Base-by-base conservation (phyloP, 2,888 invertebrate species). In the Prenolepis imparis region DNA sequence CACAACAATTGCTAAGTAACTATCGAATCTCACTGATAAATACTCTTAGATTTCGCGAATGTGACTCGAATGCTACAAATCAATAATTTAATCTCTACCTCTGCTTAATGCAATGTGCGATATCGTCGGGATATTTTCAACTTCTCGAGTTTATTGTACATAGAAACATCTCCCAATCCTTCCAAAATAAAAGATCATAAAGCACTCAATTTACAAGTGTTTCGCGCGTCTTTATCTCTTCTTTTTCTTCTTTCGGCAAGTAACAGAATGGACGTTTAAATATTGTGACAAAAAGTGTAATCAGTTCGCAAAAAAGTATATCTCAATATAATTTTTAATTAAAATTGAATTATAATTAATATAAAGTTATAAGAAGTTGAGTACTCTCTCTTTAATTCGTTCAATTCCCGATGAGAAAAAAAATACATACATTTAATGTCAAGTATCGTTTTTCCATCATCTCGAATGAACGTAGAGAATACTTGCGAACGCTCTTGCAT, bases 111-210 rank as follows among this genome's bases (percentile, higher is more conserved):
- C 32, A 61, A 15, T 28, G 36, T 36, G 36, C 5, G 4, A 6
- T 61, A 52, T 0, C 52, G 8, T 52, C 52, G 52, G 52, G 52
- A 52, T 52, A 52, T 52, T 52, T 52, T 52, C 52, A 52, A 52
- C 84, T 84, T 86, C 86, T 86, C 89, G 87, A 78, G 87, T 91
- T 89, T 91, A 91, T 91, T 91, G 90, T 93, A 92, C 89, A 91
- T 85, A 89, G 82, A 44, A 67, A 86, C 67, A 18, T 21, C 21
- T 78, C 66, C 70, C 82, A 52, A 78, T 73, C 68, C 72, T 77
- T 86, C 83, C 36, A 66, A 73, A 80, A 80, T 86, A 83, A 72
- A 82, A 74, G 73, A 67, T 61, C 73, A 63, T 82, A 64, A 84
- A 73, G 70, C 24, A 74, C 67, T 57, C 59, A 78, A 61, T 18